Conservation (phyloP, 1,140 invertebrate genomes). For the Maconellicoccus hirsutus region DNA sequence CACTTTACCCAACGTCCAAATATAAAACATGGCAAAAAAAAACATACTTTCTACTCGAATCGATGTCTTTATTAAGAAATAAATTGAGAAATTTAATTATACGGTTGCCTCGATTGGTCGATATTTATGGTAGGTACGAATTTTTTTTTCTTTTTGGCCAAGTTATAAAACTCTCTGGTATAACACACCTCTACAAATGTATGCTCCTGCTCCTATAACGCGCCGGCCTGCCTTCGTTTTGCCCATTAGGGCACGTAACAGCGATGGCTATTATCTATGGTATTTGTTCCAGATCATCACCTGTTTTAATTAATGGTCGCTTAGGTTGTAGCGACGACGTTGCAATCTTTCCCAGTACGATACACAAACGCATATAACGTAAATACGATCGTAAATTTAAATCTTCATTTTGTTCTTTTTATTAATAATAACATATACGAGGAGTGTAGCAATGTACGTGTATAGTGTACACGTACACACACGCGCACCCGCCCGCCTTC, state of each 20-base stretch:
- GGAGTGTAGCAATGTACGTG: background rate
- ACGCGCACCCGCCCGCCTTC: too few relatives aligned
- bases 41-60: background rate
- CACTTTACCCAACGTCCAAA: background rate
- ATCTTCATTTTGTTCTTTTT: slow-evolving; percentile 1
- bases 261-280: background rate
- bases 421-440: background rate
- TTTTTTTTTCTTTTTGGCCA: background rate
- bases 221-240: too few relatives aligned
- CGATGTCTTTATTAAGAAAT: background rate
- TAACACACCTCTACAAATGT: too few relatives aligned
- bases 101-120: background rate
- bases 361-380: background rate
- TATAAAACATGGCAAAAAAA: too few relatives aligned
- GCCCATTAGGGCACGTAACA: background rate
- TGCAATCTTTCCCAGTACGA: background rate
- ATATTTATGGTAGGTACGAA: background rate
- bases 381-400: slow-evolving; percentile 1
- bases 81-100: slow-evolving; percentile 2
- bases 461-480: background rate
- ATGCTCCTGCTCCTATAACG: too few relatives aligned
- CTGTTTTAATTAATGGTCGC: background rate
- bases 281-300: slow-evolving; percentile 3
- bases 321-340: background rate
- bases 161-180: background rate